A percentile compares a stretch with the other conserved stretches of the same genome.
These are phyloP conservation scores for Sceloporus undulatus DNA, from an alignment of 2,113 vertebrate species.

Conservation along the genomic window DNA sequence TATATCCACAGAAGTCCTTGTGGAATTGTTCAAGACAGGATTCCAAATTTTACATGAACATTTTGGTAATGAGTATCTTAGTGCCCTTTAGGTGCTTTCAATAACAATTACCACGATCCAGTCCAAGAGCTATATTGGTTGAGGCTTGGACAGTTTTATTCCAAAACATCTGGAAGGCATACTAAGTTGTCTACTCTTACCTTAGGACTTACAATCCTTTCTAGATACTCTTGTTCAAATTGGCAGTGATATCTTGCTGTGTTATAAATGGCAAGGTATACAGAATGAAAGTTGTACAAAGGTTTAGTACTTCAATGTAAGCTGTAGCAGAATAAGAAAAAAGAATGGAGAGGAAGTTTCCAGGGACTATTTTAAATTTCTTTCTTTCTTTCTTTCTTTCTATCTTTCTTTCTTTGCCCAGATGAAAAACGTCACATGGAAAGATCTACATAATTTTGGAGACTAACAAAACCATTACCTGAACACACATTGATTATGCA, in stretches of 20 bases:
- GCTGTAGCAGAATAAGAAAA: not conserved
- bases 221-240: not conserved
- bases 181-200: not conserved
- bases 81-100: not conserved
- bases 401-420: not conserved
- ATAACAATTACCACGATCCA: not conserved
- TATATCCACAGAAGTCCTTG: not conserved
- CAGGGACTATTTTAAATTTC: not conserved
- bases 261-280: not conserved
- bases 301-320: not conserved
- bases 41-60: not conserved
- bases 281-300: not conserved
- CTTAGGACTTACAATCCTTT: not conserved
- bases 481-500: not conserved
- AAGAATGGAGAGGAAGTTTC: not conserved
- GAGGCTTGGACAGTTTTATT: not conserved
- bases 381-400: too few relatives aligned
- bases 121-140: not conserved
- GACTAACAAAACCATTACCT: too few relatives aligned
- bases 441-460: too few relatives aligned
- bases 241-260: not conserved
- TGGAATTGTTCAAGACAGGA: not conserved
- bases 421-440: not conserved
- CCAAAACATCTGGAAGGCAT: not conserved
- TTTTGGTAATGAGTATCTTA: not conserved